phyloP scores from a whole-genome alignment of 53 echinoderm and acorn worm species.

The Glandiceps talaboti region DNA sequence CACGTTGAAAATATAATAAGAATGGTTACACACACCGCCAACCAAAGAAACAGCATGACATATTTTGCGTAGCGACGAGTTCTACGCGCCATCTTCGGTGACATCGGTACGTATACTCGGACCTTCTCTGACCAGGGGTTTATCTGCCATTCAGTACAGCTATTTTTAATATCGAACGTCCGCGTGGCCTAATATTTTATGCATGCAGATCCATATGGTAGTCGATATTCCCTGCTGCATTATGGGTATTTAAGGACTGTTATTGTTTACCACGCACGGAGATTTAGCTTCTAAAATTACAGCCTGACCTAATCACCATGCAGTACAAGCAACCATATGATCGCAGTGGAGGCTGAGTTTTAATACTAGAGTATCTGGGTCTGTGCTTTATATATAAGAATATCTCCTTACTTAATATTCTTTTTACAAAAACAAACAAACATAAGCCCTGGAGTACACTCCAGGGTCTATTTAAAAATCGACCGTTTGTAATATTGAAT shows the following conservation, averaged over 20 bases:
- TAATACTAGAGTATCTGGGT: too few relatives aligned
- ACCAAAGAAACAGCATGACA: background rate
- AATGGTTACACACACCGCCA: background rate
- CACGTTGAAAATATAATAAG: background rate
- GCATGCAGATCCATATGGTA: background rate
- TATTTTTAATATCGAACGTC: background rate
- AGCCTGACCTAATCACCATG: too few relatives aligned
- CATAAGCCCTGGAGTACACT: too few relatives aligned
- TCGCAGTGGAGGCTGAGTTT: too few relatives aligned
- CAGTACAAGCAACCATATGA: too few relatives aligned
- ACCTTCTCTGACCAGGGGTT: background rate
- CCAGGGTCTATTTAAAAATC: too few relatives aligned
- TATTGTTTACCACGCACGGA: too few relatives aligned
- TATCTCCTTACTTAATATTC: too few relatives aligned
- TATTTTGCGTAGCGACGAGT: background rate
- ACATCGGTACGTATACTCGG: background rate
- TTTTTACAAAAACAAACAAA: too few relatives aligned
- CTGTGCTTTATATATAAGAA: too few relatives aligned
- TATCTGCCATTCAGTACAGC: background rate
- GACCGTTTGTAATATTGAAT: too few relatives aligned
- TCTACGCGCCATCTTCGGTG: background rate
- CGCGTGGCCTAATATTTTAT: background rate
- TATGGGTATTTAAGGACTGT: background rate
- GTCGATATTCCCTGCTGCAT: background rate
- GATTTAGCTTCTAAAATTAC: too few relatives aligned